These are phyloP conservation scores for Polyommatus icarus DNA, from an alignment of 2,888 invertebrate genomes.

Conservation along the genomic window DNA sequence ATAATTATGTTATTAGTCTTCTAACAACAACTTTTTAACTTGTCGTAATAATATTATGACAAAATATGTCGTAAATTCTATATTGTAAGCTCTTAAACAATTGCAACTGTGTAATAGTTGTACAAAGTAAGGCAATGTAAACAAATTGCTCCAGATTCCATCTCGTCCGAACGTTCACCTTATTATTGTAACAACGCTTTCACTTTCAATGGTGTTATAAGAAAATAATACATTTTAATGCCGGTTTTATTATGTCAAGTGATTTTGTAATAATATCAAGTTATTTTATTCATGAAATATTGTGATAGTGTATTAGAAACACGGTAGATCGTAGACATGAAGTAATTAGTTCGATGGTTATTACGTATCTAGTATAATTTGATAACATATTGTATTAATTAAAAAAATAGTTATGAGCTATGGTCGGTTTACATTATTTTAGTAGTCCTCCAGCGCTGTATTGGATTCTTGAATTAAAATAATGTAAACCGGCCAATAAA, in stretches of 20 bases:
- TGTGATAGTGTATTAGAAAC: not conserved
- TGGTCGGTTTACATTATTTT: no score
- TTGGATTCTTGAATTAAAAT: no score
- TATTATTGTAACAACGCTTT: constrained; percentile 56
- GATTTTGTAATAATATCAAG: not conserved
- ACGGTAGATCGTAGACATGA: not conserved
- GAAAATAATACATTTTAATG: constrained; percentile 36
- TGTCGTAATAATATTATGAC: constrained; percentile 23
- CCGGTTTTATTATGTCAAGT: not conserved
- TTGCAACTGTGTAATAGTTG: constrained; percentile 32
- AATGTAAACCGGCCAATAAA: no score
- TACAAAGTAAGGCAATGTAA: constrained; percentile 37
- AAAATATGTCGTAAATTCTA: constrained; percentile 24
- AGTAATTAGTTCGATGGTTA: not conserved
- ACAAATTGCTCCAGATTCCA: constrained; percentile 48
- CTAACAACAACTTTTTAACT: not conserved
- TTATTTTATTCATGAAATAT: not conserved
- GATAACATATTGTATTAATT: no score
- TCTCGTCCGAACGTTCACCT: constrained; percentile 58
- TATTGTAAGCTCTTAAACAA: constrained; percentile 16
- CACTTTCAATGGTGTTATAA: constrained; percentile 58
- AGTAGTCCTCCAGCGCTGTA: no score
- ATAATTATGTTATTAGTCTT: constrained; percentile 36
- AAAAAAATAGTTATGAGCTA: no score
- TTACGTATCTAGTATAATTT: not conserved